Conservation (phyloP, 2,797 vertebrate species). For the Coracias cyanogaster region DNA sequence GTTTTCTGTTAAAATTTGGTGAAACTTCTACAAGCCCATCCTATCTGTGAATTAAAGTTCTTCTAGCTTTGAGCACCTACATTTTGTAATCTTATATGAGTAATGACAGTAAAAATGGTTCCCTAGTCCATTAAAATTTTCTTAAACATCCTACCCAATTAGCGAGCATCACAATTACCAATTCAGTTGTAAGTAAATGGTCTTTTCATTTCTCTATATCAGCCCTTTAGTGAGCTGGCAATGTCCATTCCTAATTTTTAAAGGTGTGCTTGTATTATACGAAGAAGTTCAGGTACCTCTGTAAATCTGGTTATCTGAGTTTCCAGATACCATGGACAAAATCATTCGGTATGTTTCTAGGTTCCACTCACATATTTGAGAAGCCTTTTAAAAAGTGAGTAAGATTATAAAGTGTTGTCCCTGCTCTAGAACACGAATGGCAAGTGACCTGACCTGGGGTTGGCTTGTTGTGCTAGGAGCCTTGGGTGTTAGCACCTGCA, state of each 20-base stretch:
- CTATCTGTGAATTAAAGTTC: not conserved
- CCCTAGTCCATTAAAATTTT: not conserved
- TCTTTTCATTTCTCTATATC: not conserved
- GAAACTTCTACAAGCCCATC: not conserved
- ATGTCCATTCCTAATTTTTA: not conserved
- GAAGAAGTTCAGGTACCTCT: not conserved
- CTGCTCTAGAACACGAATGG: not conserved
- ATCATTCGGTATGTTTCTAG: not conserved
- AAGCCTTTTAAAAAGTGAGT: not conserved
- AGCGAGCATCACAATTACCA: not conserved
- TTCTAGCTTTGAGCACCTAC: not conserved
- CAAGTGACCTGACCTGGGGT: not conserved
- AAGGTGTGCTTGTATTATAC: not conserved
- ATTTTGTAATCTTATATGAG: not conserved
- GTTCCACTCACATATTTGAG: not conserved
- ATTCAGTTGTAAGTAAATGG: not conserved
- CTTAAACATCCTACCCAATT: not conserved
- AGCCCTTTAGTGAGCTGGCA: not conserved
- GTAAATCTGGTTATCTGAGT: not conserved
- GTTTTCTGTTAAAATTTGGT: not conserved
- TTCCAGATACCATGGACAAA: not conserved
- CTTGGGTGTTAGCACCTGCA: not conserved
- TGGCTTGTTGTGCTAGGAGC: not conserved
- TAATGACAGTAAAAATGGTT: not conserved
- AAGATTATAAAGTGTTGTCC: accelerated